Evolutionary conservation across 2,888 invertebrate genomes (phyloP), one percentile per base, ranked within the genome.

Genomic region (Lingula anatina): DNA sequence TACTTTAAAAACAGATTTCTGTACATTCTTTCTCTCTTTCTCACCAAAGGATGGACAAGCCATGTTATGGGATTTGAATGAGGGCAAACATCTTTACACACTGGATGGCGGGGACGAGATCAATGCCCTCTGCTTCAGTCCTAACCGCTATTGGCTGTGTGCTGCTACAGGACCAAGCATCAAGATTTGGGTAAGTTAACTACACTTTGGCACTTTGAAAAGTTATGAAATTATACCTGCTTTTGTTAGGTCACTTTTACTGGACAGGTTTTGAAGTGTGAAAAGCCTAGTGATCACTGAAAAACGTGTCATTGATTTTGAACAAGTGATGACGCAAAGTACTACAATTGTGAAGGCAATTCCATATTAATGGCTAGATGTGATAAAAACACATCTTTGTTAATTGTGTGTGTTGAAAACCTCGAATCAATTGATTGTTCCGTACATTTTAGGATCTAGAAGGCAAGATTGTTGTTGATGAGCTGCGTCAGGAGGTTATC

Each of bases 31-130:
- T n/a, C n/a, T n/a, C n/a, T n/a, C n/a, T n/a, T n/a, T n/a, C n/a
- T n/a, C n/a, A n/a, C n/a, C n/a, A n/a, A n/a, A 85, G 88, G 97
- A 99, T 82, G 93, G 94, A 82, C 94, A 95, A 81, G 97, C 97
- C 9, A 93, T 99, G 90, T 83, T 99, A 61, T 99, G 97, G 99
- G 99, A 99, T 80, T 82, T 99, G 76, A 97, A 97, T 79, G 99
- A 99, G 76, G 96, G 95, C 81, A 97, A 99, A 81, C 96, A 97
- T 79, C 83, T 99, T 75, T 97, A 99, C 83, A 97, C 97, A 15
- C 82, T 99, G 71, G 95, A 96, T 76, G 97, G 97, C 79, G 95
- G 94, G 79, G 96, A 96, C 76, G 90, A 91, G 78, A 97, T 99
- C 81, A 96, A 95, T 68, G 90, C 97, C 4, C 82, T 99, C 68